phyloP scores from a whole-genome alignment of 2,888 invertebrate genomes.

The Hymenopus coronatus region DNA sequence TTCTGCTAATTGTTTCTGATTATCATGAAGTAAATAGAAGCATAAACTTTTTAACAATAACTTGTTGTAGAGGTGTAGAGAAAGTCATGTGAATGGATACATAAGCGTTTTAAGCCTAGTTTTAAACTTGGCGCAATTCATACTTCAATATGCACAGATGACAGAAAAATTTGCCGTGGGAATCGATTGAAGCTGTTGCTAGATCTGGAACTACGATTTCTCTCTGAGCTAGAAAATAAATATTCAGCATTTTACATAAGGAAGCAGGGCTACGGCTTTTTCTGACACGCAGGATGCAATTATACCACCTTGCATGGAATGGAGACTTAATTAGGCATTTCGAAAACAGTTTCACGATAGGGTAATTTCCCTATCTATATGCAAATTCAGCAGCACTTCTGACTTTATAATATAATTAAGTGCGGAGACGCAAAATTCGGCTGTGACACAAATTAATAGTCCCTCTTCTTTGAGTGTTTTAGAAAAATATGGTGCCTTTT shows the following conservation, averaged over 20 bases:
- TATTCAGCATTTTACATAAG: neutral
- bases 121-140: no score
- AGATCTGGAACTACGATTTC: neutral
- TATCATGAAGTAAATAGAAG: no score
- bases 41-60: no score
- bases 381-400: neutral
- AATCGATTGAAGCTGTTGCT: neutral
- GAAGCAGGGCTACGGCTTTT: neutral
- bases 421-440: neutral
- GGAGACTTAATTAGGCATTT: neutral
- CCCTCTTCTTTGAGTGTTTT: neutral
- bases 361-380: neutral
- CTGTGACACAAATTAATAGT: neutral
- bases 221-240: neutral
- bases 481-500: neutral
- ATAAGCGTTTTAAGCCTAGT: no score
- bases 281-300: neutral
- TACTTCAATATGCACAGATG: no score
- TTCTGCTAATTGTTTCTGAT: no score
- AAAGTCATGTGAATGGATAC: no score
- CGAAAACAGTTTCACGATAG: neutral
- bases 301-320: neutral
- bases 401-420: neutral
- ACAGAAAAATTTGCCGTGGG: no score
- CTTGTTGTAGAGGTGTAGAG: no score